Evolutionary conservation across 2,888 invertebrate genomes (phyloP), one percentile per base, ranked within the genome.

Genomic region (Scaptomyza tumidula): DNA sequence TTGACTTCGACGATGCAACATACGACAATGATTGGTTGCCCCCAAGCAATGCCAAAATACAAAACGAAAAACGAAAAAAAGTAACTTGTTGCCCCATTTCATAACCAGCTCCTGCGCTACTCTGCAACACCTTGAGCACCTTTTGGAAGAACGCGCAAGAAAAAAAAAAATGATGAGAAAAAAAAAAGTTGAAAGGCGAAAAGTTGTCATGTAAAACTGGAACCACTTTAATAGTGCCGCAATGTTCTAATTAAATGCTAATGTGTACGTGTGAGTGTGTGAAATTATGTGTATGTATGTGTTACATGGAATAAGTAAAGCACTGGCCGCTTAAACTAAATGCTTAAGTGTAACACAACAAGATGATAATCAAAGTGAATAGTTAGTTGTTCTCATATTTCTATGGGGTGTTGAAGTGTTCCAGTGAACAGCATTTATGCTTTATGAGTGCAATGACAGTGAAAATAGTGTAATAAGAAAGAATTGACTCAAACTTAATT

Each of bases 211-310:
- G 19, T 19, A 41, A 16, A 74, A 61, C 74, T 57, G 76, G 76
- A 59, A 62, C 43, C 62, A 71, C 75, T 68, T 66, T 24, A 63
- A 64, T 46, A 71, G 63, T 79, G 77, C 81, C 81, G 79, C 75
- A 84, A 86, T 76, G 87, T 82, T 78, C 84, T 75, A 84, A 84
- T 84, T 84, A 78, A 80, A 75, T 62, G 19, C 63, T 79, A 68
- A 78, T 69, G 65, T 69, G 60, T 50, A 59, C 16, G 19, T 14
- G 19, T 33, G 10, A 33, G n/a, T 49, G 31, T 31, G 31, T 48
- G 13, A 16, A 14, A 3, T 14, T 64, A 65, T 48, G 63, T 59
- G 65, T 61, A 64, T 63, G 61, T 58, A 67, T 69, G 65, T 68
- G 43, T 77, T 78, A 79, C 74, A 61, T 63, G 71, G 71, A 83